These are phyloP conservation scores for Microvelia longipes DNA, from an alignment of 1,140 invertebrate genomes.

Conservation along the genomic window DNA sequence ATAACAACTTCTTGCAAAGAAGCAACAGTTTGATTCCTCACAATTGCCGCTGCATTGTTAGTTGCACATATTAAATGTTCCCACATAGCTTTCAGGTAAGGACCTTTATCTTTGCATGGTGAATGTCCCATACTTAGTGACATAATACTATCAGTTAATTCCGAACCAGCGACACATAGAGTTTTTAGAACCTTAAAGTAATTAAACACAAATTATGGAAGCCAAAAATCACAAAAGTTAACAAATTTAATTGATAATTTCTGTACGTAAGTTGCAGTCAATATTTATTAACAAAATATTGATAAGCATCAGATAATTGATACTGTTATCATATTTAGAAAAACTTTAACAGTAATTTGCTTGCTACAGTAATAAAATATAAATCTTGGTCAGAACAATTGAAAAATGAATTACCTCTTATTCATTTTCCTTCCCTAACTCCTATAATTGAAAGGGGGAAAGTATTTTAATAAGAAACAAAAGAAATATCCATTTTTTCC, in stretches of 20 bases:
- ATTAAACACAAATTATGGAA: slow-evolving; percentile 2
- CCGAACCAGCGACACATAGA: slow-evolving; percentile 40
- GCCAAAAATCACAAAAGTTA: not conserved
- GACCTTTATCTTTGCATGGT: slow-evolving; percentile 34
- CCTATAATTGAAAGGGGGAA: too few relatives aligned
- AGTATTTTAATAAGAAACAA: too few relatives aligned
- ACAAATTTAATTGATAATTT: not conserved
- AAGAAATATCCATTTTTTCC: too few relatives aligned
- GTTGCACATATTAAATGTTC: slow-evolving; percentile 34
- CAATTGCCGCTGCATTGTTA: slow-evolving; percentile 16
- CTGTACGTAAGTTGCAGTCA: not conserved
- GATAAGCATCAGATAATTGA: too few relatives aligned
- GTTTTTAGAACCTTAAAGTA: slow-evolving; percentile 45
- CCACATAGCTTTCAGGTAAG: slow-evolving; percentile 40
- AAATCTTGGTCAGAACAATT: too few relatives aligned
- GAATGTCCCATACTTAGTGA: slow-evolving; percentile 37
- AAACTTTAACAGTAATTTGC: too few relatives aligned
- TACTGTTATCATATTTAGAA: too few relatives aligned
- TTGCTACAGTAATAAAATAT: too few relatives aligned
- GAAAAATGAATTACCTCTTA: too few relatives aligned
- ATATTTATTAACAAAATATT: not conserved
- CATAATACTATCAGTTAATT: slow-evolving; percentile 38
- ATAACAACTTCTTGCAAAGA: slow-evolving; percentile 39
- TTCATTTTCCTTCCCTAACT: too few relatives aligned
- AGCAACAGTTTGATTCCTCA: slow-evolving; percentile 27